These are phyloP conservation scores for Eumaeus atala DNA, from an alignment of 1,140 invertebrate genomes.

Conservation along the genomic window DNA sequence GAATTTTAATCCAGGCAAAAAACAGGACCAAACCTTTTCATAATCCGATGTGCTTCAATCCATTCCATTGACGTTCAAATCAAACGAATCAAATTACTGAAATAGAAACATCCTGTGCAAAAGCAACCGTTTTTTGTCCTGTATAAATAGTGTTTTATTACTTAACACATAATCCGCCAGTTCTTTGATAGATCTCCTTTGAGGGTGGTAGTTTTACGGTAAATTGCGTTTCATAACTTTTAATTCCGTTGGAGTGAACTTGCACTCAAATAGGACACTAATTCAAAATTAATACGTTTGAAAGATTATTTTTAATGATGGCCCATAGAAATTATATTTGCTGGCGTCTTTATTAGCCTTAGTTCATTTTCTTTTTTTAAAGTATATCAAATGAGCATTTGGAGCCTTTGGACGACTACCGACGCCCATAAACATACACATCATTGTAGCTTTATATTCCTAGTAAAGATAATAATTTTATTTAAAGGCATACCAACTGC, in stretches of 20 bases:
- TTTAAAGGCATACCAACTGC: too few species aligned
- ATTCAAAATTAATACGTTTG: neutral
- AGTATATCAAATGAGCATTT: too few species aligned
- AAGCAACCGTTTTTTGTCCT: conserved; percentile 8
- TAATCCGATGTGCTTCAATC: conserved; percentile 29
- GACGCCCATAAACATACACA: too few species aligned
- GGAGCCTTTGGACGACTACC: too few species aligned
- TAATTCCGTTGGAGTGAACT: neutral
- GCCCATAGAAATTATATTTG: too few species aligned
- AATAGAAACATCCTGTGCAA: conserved; percentile 27
- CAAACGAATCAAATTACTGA: conserved; percentile 28
- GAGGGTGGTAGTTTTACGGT: neutral
- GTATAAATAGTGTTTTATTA: conserved; percentile 10
- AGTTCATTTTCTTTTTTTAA: too few species aligned
- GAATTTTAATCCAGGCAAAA: conserved; percentile 18
- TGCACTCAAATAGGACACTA: neutral
- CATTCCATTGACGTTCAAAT: conserved; percentile 27
- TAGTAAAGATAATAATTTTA: too few species aligned
- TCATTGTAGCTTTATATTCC: too few species aligned
- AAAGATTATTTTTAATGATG: too few species aligned
- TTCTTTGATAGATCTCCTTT: neutral
- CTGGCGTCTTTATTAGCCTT: too few species aligned
- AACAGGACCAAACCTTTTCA: conserved; percentile 15
- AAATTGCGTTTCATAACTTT: conserved; percentile 6
- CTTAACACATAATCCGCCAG: neutral